Base-by-base conservation (phyloP, 30 jellyfish, hydroid and myxozoan species). In the Aurelia aurita complex sp. Pacific region DNA sequence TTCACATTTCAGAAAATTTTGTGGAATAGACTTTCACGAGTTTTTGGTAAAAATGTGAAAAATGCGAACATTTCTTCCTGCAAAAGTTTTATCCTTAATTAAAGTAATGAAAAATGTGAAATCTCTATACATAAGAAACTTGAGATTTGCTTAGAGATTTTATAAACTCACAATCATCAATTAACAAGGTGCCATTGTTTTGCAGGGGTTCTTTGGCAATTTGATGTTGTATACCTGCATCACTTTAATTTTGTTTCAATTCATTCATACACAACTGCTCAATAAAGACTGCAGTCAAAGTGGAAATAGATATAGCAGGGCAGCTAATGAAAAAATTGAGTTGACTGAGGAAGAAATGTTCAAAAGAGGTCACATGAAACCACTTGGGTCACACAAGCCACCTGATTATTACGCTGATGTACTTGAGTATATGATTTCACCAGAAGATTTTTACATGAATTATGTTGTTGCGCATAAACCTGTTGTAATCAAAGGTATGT, bases 391-490 rank as follows among this genome's bases (percentile, higher is more conserved):
- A n/a, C 97, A 90, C 60, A 70, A 71, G 23, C 95, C 94, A 59
- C 92, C 97, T 33, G 96, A 88, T 69, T 63, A 16, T 57, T 63
- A 46, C 36, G 94, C 86, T 34, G 97, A 90, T 54, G 90, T 23
- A 54, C 85, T 90, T 4, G 75, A 88, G n/a, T 90, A 64, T 72
- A 90, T 90, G 97, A 83, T 83, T 34, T 90, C 97, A 34, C 97
- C 97, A 18, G 95, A 90, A 42, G 97, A 90, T 80, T 90, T 90
- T 51, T 90, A 90, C 57, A 83, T 90, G 95, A 90, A 90, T 63
- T 90, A 82, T 83, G 95, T 90, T 77, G 91, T 79, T 7, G 73
- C 83, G 5, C 97, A 90, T 81, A 90, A 83, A 50, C 97, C 97
- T 14, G 97, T 90, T 23, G 91, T 90, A 1, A 17, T 90, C 64